phyloP scores from a whole-genome alignment of 2,888 invertebrate species.

The Drosophila nigricruria region DNA sequence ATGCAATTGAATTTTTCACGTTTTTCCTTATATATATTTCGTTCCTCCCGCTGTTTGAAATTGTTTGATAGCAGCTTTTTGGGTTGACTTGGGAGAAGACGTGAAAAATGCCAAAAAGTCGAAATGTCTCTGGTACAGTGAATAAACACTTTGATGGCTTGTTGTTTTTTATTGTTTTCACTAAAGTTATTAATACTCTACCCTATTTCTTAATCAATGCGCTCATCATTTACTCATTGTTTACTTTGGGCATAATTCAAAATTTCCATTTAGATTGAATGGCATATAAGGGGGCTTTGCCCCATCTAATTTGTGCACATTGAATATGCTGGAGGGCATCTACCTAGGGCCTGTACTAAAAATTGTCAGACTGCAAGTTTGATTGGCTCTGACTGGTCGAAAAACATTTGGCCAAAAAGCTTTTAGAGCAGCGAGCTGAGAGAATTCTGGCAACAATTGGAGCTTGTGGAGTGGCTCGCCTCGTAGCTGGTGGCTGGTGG shows the following conservation, averaged over 20 bases:
- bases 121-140: constrained; percentile 41
- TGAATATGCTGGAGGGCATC: constrained; percentile 51
- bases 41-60: constrained; percentile 39
- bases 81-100: constrained; percentile 9
- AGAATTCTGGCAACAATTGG: constrained; percentile 43
- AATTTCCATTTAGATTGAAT: constrained; percentile 67
- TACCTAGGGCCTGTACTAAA: constrained; percentile 40
- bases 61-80: constrained; percentile 30
- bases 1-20: constrained; percentile 76
- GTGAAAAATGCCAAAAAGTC: constrained; percentile 18
- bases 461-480: constrained; percentile 47
- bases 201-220: not conserved
- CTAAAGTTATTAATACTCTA: not conserved
- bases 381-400: constrained; percentile 52
- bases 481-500: constrained; percentile 30
- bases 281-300: not conserved
- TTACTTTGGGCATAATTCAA: constrained; percentile 33
- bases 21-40: constrained; percentile 23
- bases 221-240: constrained; percentile 33
- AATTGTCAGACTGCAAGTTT: constrained; percentile 46
- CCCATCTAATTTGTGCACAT: constrained; percentile 50
- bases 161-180: not conserved
- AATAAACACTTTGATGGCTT: not conserved
- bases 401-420: constrained; percentile 55
- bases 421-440: constrained; percentile 41